Percentiles rank a stretch among this genome's conserved stretches.
Conservation (phyloP, 2,113 vertebrate genomes). For the Cyrtonyx montezumae region DNA sequence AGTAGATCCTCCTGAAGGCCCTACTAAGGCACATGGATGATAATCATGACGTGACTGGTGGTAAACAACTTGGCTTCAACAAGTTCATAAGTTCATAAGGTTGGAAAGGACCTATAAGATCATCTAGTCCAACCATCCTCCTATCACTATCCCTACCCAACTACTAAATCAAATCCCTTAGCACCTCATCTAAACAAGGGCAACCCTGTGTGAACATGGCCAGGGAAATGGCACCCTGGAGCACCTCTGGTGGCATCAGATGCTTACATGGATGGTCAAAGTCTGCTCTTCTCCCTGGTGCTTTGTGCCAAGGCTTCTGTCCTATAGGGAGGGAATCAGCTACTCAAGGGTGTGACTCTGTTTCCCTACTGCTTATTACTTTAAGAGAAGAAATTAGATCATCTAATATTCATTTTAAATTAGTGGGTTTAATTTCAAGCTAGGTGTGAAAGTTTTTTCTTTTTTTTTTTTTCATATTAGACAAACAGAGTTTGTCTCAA, state of each 20-base stretch:
- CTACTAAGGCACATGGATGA: no score
- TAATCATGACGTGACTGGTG: no score
- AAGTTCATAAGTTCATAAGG: no score
- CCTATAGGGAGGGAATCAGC: not conserved
- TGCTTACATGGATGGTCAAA: not conserved
- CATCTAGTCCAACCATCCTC: no score
- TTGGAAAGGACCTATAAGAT: no score
- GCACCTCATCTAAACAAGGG: no score
- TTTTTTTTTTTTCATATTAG: not conserved
- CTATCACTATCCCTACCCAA: no score
- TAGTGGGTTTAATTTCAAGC: not conserved
- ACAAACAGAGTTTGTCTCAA: not conserved
- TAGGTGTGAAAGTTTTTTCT: not conserved
- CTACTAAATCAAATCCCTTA: no score
- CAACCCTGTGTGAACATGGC: not conserved
- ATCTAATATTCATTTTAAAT: not conserved
- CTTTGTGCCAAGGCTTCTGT: not conserved
- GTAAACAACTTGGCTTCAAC: no score
- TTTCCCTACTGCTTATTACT: not conserved
- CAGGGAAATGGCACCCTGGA: not conserved
- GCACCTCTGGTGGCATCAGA: not conserved
- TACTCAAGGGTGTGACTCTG: not conserved
- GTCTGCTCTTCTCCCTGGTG: accelerated
- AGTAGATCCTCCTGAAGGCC: no score
- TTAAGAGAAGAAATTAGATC: not conserved